Evolutionary conservation across 1,140 invertebrate genomes (phyloP), one percentile per base, ranked within the genome.

Genomic region (Trachelipus rathkii): DNA sequence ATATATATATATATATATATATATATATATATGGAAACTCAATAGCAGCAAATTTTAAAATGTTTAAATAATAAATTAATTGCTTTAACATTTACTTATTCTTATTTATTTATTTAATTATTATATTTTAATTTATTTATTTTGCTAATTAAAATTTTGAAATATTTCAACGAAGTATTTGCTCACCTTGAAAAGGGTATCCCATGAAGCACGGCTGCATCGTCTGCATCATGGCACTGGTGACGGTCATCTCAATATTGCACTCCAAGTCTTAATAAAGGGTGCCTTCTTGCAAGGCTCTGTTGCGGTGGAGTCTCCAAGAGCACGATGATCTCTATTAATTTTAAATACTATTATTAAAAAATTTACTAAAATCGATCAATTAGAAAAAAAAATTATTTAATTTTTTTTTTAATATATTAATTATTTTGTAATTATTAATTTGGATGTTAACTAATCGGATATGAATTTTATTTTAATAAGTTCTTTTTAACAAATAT

Each of bases 141-240:
- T 33, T 33, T 33, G 6, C 6, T 33, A 33, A 33, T 33, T 33
- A 33, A 33, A 33, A n/a, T n/a, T n/a, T 33, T 33, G 6, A 6
- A 33, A 8, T 19, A 60, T 19, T 19, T 60, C 8, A 2, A 3
- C 8, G 1, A 13, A 19, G 50, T 13, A 4, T 60, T 15, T 60
- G 4, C 50, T 60, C 19, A 60, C 50, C 50, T 60, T 60, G 50
- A 19, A 60, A 60, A 60, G 50, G 50, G 19, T 60, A 60, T 60
- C 50, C 50, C 50, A 60, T 19, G 50, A 60, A 60, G 50, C 50
- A 60, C 19, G 50, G 50, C 19, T 60, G 50, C 50, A 60, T 60
- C 19, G 50, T 60, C 8, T 60, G 50, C 50, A 60, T 60, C 50
- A 60, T 60, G 50, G 50, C 50, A 60, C 50, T 60, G 11, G 50